Conservation (phyloP, 2,888 invertebrate species). For the Macrosiphum euphorbiae region DNA sequence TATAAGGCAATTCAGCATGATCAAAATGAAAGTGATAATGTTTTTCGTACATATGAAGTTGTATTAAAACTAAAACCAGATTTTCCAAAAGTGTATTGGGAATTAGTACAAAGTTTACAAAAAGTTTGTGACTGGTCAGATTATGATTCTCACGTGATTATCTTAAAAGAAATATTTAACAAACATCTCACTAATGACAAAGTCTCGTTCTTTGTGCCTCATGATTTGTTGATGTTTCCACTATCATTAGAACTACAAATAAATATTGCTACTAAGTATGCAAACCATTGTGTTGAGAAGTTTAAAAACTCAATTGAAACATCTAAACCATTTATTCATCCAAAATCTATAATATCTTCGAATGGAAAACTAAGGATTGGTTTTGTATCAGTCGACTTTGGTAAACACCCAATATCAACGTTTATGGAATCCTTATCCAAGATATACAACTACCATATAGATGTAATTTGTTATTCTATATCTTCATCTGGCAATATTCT, state of each 20-base stretch:
- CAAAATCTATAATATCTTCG: slow-evolving; percentile 71
- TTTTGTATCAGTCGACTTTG: slow-evolving; percentile 98
- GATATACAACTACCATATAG: too few relatives aligned
- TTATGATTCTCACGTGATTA: slow-evolving; percentile 93
- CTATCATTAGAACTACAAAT: slow-evolving; percentile 92
- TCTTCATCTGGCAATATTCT: slow-evolving; percentile 95
- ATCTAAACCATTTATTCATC: slow-evolving; percentile 84
- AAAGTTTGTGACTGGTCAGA: slow-evolving; percentile 99
- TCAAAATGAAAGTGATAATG: slow-evolving; percentile 84
- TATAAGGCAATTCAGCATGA: slow-evolving; percentile 97
- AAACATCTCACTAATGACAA: slow-evolving; percentile 94
- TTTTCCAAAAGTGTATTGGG: slow-evolving; percentile 99
- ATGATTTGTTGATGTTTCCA: slow-evolving; percentile 99
- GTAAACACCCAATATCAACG: slow-evolving; percentile 99
- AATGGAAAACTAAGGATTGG: slow-evolving; percentile 85
- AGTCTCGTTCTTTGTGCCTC: slow-evolving; percentile 97
- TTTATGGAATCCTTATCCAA: slow-evolving; percentile 97
- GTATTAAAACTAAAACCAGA: slow-evolving; percentile 95
- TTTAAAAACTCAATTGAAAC: slow-evolving; percentile 73
- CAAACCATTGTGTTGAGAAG: slow-evolving; percentile 92
- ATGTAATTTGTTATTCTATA: slow-evolving; percentile 85
- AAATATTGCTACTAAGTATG: slow-evolving; percentile 96
- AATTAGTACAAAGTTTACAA: slow-evolving; percentile 96
- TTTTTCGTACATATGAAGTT: slow-evolving; percentile 87
- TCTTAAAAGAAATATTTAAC: slow-evolving; percentile 90